Percentiles rank a stretch among this genome's conserved stretches.
Evolutionary conservation across 2,113 vertebrate species (phyloP).

Genomic region (Hyperoodon ampullatus): DNA sequence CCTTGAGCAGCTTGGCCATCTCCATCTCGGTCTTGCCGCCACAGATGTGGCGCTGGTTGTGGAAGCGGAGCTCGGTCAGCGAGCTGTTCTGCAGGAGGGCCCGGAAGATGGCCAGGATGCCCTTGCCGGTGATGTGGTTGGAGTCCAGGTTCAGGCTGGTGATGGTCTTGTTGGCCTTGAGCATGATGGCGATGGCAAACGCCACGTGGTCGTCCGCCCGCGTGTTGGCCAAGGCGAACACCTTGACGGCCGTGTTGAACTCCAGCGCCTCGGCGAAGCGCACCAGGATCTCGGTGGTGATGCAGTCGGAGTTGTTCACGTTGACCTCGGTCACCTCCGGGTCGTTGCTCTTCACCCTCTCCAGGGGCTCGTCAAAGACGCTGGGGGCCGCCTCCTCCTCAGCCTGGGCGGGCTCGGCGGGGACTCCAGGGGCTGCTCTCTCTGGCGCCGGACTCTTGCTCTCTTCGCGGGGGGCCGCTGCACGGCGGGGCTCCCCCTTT

Average conservation of each 20-base stretch:
- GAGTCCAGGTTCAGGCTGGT: constrained; percentile 97
- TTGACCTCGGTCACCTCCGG: constrained; percentile 91
- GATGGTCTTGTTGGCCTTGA: constrained; percentile 93
- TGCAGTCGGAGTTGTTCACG: constrained; percentile 98
- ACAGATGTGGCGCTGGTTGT: constrained; percentile 98
- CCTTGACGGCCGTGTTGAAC: constrained; percentile 91
- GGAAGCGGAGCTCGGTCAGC: constrained; percentile 96
- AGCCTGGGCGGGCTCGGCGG: constrained; percentile 75
- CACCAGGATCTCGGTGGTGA: constrained; percentile 94
- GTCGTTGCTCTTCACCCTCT: constrained; percentile 92
- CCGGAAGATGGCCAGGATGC: constrained; percentile 96
- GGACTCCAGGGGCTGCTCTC: not conserved
- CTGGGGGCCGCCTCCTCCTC: constrained; percentile 89
- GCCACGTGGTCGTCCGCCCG: constrained; percentile 96
- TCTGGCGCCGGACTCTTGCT: constrained; percentile 53
- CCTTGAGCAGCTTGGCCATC: constrained; percentile 95
- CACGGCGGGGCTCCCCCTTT: not conserved
- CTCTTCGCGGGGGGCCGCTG: constrained; percentile 52
- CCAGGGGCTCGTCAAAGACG: constrained; percentile 95
- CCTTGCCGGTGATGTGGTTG: constrained; percentile 96
- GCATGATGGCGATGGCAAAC: constrained; percentile 93
- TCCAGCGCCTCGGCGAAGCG: constrained; percentile 94
- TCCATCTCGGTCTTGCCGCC: constrained; percentile 99
- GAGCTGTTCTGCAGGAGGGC: constrained; percentile 94
- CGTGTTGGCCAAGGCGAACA: constrained; percentile 95